Base-by-base conservation (phyloP, 2,797 vertebrate species). In the Liasis olivaceus region DNA sequence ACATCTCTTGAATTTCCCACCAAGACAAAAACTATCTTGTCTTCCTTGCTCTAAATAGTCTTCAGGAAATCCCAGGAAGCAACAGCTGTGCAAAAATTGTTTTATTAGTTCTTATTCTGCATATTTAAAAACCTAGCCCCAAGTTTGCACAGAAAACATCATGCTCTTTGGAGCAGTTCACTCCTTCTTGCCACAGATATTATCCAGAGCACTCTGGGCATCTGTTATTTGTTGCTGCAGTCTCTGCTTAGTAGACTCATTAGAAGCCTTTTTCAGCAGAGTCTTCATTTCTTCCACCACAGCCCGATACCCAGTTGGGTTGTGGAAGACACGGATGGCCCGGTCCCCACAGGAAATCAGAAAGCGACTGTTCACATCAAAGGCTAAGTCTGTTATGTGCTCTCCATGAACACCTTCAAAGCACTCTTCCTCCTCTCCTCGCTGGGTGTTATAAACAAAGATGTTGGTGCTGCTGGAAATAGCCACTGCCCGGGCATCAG, bases 321-420 rank as follows among this genome's bases (percentile, higher is more conserved):
- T 99, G 96, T 99, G 99, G 95, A 99, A 98, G 94, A 99, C 96
- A 0, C 98, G 95, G 91, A 99, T 97, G 5, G 97, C 98, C 0
- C 98, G 98, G 97, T 99, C 99, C 0, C 99, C 99, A 7, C 98
- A 98, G 1, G 98, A 98, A 69, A 97, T 98, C 87, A 99, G 93
- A 96, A 98, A 99, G 87, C 98, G 98, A 17, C 98, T 97, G 0
- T 93, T 99, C 94, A 98, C 95, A 93, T 99, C 99, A 69, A 99
- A 99, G 47, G 97, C 97, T 26, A 99, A 96, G 96, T 98, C 98
- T 0, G 97, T 95, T 22, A 99, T 97, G 56, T 91, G 89, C 77
- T 97, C 97, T 1, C 96, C 97, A 4, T 99, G 99, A 91, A 99
- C 98, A 0, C 95, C 93, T 0, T 94, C 92, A 6, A 99, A 98